Evolutionary conservation across 2,797 vertebrate species (phyloP), one percentile per base, ranked within the genome.

Genomic region (Manis javanica): DNA sequence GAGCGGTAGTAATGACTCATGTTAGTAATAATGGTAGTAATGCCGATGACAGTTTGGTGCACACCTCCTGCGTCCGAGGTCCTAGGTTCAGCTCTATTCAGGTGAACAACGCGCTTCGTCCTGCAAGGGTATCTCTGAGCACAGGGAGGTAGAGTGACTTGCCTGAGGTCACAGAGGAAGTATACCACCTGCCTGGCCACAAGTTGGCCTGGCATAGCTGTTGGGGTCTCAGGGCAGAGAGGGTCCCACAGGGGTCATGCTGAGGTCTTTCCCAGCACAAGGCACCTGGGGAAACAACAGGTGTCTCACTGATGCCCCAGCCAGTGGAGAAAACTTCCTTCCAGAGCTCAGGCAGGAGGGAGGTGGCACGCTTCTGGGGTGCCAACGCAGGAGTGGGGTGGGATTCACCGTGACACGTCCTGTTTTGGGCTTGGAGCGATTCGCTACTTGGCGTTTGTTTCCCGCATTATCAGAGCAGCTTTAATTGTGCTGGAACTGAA

Each of bases 401-500:
- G 99, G 99, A 99, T 99, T 99, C 99, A 98, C 99, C 99, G 99
- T 98, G 99, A 99, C 99, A 99, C 99, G 98, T 99, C 99, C 99
- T 98, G 99, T 99, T 99, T 99, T 98, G 99, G 99, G 99, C 99
- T 99, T 98, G 99, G 99, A 99, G 99, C 98, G 99, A 99, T 99
- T 99, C 99, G 99, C 99, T 99, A 99, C 98, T 97, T 92, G 97
- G 98, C 98, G 97, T 99, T 99, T 99, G 99, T 99, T 99, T 99
- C 99, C 98, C 97, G 98, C 98, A 98, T 99, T 99, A 99, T 99
- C 99, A 99, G 99, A 98, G 98, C 98, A 98, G 98, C 99, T 98
- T 99, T 99, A 99, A 99, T 99, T 99, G 99, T 99, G 99, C 99
- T 99, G 99, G 98, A 99, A 99, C 99, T 99, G 99, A 99, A 99